These are phyloP conservation scores for Rallus limicola DNA, from an alignment of 2,113 vertebrate species.

Conservation along the genomic window DNA sequence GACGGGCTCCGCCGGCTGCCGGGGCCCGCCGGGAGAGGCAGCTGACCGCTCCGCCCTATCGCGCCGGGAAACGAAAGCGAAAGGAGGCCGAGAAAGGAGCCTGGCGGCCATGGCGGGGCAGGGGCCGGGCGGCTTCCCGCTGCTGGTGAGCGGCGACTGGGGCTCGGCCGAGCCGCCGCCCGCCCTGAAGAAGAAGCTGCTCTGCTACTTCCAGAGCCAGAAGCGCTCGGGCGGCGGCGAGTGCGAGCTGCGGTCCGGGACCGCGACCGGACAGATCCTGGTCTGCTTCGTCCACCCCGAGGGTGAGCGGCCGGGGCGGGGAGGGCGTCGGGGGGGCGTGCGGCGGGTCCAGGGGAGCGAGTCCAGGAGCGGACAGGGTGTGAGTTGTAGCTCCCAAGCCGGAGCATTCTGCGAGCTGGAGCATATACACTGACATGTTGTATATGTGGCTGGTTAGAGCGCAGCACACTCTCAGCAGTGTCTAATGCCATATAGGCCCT, in stretches of 20 bases:
- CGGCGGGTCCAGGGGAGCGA: background rate
- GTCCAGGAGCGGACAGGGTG: too few species aligned
- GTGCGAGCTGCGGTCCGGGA: constrained; percentile 68
- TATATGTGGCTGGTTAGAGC: fast-evolving
- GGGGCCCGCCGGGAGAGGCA: too few species aligned
- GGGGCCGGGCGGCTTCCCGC: background rate
- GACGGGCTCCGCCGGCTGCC: background rate
- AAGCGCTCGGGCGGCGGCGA: constrained; percentile 83
- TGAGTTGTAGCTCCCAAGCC: background rate
- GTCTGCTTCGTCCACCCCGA: constrained; percentile 60
- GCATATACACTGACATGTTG: fast-evolving
- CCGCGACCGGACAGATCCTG: background rate
- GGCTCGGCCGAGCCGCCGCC: background rate
- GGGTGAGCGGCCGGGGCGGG: background rate
- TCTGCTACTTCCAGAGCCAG: constrained; percentile 86
- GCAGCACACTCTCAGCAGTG: fast-evolving
- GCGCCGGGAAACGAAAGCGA: background rate
- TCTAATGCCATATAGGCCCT: fast-evolving
- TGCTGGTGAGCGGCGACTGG: constrained; percentile 30
- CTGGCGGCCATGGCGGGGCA: background rate
- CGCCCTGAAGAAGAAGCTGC: constrained; percentile 76
- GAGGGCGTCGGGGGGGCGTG: background rate
- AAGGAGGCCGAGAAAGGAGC: background rate
- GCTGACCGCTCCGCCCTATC: background rate
- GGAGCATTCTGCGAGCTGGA: background rate